These are phyloP conservation scores for Apaloderma vittatum DNA, from an alignment of 2,113 vertebrate species.

Conservation along the genomic window DNA sequence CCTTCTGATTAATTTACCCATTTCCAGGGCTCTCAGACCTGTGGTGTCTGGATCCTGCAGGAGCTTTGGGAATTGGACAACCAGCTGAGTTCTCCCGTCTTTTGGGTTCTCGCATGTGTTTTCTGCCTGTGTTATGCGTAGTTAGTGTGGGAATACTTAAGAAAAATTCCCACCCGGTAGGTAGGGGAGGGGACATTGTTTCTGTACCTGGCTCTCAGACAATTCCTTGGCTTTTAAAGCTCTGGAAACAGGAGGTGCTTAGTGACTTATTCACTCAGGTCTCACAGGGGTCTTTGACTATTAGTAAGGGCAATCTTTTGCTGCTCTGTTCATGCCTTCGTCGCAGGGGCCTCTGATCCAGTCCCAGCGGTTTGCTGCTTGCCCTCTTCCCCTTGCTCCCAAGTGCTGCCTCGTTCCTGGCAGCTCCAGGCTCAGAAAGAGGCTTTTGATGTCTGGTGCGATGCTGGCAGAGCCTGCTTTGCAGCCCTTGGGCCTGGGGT, in stretches of 20 bases:
- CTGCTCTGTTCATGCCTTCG: background rate
- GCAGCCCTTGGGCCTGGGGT: background rate
- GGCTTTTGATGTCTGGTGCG: slow-evolving; percentile 46
- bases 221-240: background rate
- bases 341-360: background rate
- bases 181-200: background rate
- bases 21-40: background rate
- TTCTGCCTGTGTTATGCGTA: background rate
- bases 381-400: background rate
- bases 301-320: background rate
- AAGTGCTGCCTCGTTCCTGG: background rate
- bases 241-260: background rate
- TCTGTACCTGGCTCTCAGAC: background rate
- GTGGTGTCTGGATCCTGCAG: fast-evolving
- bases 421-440: slow-evolving; percentile 2
- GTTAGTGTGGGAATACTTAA: background rate
- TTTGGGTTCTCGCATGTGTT: background rate
- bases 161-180: background rate
- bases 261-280: background rate
- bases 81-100: fast-evolving
- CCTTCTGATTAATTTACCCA: background rate
- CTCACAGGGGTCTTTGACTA: background rate
- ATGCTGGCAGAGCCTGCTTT: slow-evolving; percentile 16
- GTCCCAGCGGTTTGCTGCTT: background rate
- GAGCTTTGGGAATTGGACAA: background rate